Base-by-base conservation (phyloP, 2,888 invertebrate genomes). In the Thecophora atra region DNA sequence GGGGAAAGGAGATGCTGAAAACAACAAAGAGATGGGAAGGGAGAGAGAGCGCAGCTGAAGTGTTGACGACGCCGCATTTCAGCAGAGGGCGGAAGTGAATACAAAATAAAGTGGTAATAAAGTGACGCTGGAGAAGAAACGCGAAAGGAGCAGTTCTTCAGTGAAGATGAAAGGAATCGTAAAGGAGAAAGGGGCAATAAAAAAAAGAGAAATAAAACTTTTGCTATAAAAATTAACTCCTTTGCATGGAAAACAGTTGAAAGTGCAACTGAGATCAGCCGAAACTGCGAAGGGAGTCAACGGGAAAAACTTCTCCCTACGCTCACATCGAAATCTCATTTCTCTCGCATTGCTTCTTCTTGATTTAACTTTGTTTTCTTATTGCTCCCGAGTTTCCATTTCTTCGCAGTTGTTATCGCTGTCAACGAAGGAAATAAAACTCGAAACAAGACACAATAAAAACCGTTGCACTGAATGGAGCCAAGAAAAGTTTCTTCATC, bases 221-320 rank as follows among this genome's bases (percentile, higher is more conserved):
- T 17, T 54, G 24, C 58, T 37, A 60, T n/a, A 81, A 82, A 82
- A 80, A 81, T 80, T 81, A 68, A 71, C 67, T 71, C 51, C 58
- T 73, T 73, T 71, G 71, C 73, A 73, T 66, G 78, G 24, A 73
- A 66, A 62, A 63, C 26, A 60, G 24, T 54, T 37, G 8, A 56
- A 28, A 54, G 47, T 26, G 52, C 15, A 30, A 52, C 30, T 47
- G 21, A 52, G 37, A 37, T 8, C 6, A 37, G 1, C 37, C 37
- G 30, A 37, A 11, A 6, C 37, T 37, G 11, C 6, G 11, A 11
- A 37, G 11, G 37, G 11, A 37, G 37, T 8, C 6, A 37, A 37
- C 37, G 37, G 11, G 11, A 37, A 30, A 30, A 37, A 37, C 37
- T 37, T 37, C 37, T 37, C 37, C 11, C 37, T 8, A 37, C 3